phyloP scores from a whole-genome alignment of 2,888 invertebrate species.

The Pristionchus arcanus region DNA sequence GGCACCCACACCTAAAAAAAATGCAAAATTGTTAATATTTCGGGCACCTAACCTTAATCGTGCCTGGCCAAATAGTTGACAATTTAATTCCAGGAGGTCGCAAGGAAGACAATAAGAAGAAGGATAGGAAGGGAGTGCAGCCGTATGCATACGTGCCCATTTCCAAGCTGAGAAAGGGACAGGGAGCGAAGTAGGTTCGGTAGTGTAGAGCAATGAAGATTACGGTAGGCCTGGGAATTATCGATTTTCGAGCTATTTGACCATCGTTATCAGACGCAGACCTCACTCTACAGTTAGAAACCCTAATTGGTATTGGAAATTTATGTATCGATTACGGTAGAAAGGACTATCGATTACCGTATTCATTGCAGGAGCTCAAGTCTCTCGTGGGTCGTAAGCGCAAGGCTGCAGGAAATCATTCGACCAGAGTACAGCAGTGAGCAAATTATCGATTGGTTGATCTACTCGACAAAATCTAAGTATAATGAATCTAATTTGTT shows the following conservation, averaged over 20 bases:
- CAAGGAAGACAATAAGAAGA: slow-evolving; percentile 59
- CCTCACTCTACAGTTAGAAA: too few species aligned
- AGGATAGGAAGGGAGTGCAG: slow-evolving; percentile 62
- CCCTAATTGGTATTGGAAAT: too few species aligned
- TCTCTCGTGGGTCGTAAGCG: slow-evolving; percentile 52
- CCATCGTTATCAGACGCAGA: too few species aligned
- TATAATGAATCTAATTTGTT: background rate
- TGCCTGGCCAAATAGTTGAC: background rate
- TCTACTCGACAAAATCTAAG: background rate
- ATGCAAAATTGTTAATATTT: too few species aligned
- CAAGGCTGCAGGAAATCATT: slow-evolving; percentile 45
- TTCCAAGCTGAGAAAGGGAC: slow-evolving; percentile 59
- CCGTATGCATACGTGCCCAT: slow-evolving; percentile 74
- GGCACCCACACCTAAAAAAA: too few species aligned
- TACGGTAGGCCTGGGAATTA: slow-evolving; percentile 6
- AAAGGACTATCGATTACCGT: background rate
- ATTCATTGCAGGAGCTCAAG: slow-evolving; percentile 52
- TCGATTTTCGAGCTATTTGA: too few species aligned
- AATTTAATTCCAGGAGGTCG: slow-evolving; percentile 24
- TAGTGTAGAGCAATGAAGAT: background rate
- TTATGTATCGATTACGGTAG: background rate
- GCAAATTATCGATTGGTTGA: background rate
- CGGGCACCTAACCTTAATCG: too few species aligned
- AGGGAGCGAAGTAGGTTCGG: slow-evolving; percentile 62
- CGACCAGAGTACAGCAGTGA: slow-evolving; percentile 11